Conservation (phyloP, 2,888 invertebrate genomes). For the Entomobrya proxima region DNA sequence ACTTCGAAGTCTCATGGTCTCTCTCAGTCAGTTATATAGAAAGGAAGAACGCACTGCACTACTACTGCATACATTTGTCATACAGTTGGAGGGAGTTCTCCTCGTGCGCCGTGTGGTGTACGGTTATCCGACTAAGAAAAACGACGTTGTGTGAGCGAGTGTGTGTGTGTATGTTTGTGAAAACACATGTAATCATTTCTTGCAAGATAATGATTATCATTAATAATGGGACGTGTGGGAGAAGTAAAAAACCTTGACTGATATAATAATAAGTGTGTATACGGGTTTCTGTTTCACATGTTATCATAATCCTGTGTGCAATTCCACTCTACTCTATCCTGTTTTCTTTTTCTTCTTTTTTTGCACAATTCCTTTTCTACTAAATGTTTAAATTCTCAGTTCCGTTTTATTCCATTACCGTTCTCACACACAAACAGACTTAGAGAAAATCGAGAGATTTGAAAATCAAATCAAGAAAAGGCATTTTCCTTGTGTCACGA, state of each 20-base stretch:
- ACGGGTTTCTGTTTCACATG: background rate
- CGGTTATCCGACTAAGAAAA: background rate
- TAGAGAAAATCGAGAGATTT: no score
- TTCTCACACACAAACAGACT: no score
- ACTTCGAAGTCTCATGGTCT: background rate
- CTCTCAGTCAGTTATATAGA: background rate
- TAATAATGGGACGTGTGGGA: slow-evolving; percentile 17
- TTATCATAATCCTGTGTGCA: background rate
- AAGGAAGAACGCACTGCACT: background rate
- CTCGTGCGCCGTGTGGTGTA: background rate
- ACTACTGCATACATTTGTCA: background rate
- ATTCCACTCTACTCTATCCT: background rate
- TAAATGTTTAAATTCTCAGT: no score
- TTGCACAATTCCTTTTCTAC: no score
- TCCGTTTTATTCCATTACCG: no score
- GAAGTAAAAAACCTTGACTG: slow-evolving; percentile 12
- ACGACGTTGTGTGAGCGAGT: no score
- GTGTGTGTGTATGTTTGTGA: slow-evolving; percentile 32
- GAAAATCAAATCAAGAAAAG: no score
- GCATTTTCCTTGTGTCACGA: no score
- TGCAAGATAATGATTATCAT: slow-evolving; percentile 6
- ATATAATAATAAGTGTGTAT: slow-evolving; percentile 6
- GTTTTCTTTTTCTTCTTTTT: no score
- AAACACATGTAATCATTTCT: slow-evolving; percentile 45
- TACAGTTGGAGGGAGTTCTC: background rate